A percentile compares a stretch with the other conserved stretches of the same genome.
phyloP scores from a whole-genome alignment of 2,113 vertebrate genomes.

The Microcebus jonahi region DNA sequence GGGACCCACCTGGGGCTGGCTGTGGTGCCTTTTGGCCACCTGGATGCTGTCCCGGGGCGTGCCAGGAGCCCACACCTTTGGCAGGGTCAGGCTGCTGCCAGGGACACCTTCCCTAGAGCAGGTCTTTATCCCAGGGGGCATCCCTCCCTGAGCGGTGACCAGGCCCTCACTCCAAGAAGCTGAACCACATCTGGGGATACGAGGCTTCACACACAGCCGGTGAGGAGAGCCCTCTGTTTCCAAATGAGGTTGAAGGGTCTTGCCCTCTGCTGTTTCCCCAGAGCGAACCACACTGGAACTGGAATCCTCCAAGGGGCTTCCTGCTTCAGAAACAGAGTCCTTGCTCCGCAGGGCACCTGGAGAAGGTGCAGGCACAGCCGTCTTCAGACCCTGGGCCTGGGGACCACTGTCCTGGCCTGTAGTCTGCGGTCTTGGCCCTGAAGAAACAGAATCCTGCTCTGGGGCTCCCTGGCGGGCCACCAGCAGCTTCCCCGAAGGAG shows the following conservation, averaged over 20 bases:
- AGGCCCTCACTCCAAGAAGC: constrained; percentile 45
- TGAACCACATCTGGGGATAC: background rate
- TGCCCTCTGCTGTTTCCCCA: constrained; percentile 1
- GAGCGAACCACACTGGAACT: background rate
- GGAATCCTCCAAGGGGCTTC: background rate
- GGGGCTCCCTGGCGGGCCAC: background rate
- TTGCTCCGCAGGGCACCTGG: background rate
- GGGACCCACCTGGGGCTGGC: constrained; percentile 92
- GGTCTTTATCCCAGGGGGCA: constrained; percentile 23
- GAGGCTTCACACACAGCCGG: background rate
- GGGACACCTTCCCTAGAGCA: constrained; percentile 64
- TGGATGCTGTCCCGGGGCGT: constrained; percentile 82
- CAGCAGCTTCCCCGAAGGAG: background rate
- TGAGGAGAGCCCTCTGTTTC: background rate
- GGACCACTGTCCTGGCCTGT: background rate
- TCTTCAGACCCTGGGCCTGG: background rate
- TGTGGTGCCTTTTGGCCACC: constrained; percentile 93
- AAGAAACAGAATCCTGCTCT: background rate
- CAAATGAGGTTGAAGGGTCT: background rate
- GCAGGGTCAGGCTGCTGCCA: constrained; percentile 72
- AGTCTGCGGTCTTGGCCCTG: background rate
- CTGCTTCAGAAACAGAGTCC: background rate
- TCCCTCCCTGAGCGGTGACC: background rate
- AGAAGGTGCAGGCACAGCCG: background rate
- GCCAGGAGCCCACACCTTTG: constrained; percentile 60